Evolutionary conservation across 2,888 invertebrate genomes (phyloP).

Genomic region (Ganaspis brasiliensis): DNA sequence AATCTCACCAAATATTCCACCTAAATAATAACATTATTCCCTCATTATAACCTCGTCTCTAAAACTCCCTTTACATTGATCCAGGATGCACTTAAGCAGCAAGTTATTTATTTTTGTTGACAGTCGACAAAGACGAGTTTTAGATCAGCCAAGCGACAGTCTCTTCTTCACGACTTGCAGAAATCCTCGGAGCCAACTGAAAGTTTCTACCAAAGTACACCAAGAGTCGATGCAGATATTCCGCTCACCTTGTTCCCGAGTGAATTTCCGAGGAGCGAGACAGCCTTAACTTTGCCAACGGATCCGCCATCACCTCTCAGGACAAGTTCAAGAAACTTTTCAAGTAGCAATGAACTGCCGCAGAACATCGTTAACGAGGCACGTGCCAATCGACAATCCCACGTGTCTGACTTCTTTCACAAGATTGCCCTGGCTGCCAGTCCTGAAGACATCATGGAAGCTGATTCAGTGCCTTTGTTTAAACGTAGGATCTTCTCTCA

Average conservation of each 20-base stretch:
- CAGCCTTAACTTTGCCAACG: slow-evolving; percentile 72
- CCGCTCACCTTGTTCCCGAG: slow-evolving; percentile 73
- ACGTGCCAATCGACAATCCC: slow-evolving; percentile 75
- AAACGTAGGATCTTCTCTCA: slow-evolving; percentile 63
- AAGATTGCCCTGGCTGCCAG: slow-evolving; percentile 78
- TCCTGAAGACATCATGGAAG: slow-evolving; percentile 79
- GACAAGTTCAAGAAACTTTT: slow-evolving; percentile 62
- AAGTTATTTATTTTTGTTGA: slow-evolving; percentile 35
- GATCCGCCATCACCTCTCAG: slow-evolving; percentile 69
- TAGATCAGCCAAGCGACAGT: slow-evolving; percentile 75
- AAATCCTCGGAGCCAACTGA: slow-evolving; percentile 71
- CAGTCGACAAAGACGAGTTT: slow-evolving; percentile 76
- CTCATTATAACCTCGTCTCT: too few relatives aligned
- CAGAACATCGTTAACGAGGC: slow-evolving; percentile 77
- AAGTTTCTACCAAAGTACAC: slow-evolving; percentile 78
- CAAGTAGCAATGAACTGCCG: slow-evolving; percentile 70
- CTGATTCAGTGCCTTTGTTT: slow-evolving; percentile 71
- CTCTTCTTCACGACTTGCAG: slow-evolving; percentile 66
- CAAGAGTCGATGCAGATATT: slow-evolving; percentile 77
- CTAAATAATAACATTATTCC: too few relatives aligned
- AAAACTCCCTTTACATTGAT: too few relatives aligned
- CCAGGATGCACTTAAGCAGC: too few relatives aligned
- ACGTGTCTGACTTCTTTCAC: slow-evolving; percentile 78
- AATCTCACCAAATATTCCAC: too few relatives aligned
- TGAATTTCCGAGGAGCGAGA: slow-evolving; percentile 41